Evolutionary conservation across 2,888 invertebrate genomes (phyloP), one percentile per base, ranked within the genome.

Genomic region (Lochmaea crataegi): DNA sequence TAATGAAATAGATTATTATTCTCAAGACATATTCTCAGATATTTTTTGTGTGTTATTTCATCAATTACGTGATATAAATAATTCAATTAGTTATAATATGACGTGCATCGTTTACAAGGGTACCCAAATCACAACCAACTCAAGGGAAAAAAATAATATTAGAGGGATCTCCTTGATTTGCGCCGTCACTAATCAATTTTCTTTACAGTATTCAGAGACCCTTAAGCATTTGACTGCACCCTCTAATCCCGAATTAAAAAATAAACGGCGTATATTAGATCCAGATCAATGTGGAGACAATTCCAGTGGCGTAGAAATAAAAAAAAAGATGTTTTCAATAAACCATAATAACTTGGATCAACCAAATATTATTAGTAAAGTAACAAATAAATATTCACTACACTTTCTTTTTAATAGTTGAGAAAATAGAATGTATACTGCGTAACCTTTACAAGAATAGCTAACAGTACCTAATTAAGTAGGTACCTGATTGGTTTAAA

Each of bases 211-310:
- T 64, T 45, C 70, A 65, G 38, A 42, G 45, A 58, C 65, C 71
- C 26, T 61, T 66, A 67, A 66, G 53, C 45, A 67, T 66, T 53
- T 45, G 22, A 67, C 71, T 66, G 61, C 66, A 57, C 66, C 64
- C 68, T 51, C 69, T 73, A 60, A 70, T 73, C 70, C 65, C 71
- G 77, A 80, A 80, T 80, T 80, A 79, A 80, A 79, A 80, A 80
- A 76, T 77, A 76, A 78, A 75, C 78, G 72, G 72, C 77, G 73
- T 78, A 69, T 70, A 73, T 73, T 73, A 69, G 71, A 76, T 76
- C 80, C 73, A 77, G 80, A 80, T 81, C 80, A 80, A 80, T 77
- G 79, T 68, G 77, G 67, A 74, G 74, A 73, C 74, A 68, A 72
- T 65, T 72, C 56, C 58, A 60, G 68, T 73, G 69, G 57, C 42